A percentile compares a stretch with the other conserved stretches of the same genome.
Evolutionary conservation across 2,888 invertebrate genomes (phyloP).

Genomic region (Drosophila neotestacea): DNA sequence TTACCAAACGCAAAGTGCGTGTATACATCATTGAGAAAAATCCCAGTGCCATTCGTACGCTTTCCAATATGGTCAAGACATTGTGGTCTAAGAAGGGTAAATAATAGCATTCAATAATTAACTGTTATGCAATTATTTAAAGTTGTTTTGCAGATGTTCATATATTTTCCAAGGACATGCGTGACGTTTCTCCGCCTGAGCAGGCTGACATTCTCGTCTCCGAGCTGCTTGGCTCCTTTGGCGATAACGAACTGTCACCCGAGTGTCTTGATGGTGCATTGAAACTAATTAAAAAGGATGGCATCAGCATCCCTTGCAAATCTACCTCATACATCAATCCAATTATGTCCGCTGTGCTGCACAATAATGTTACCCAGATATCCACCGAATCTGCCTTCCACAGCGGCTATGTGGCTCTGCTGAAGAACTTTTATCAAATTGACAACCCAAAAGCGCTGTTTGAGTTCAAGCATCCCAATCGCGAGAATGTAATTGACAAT

Average conservation of each 20-base stretch:
- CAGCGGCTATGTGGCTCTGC: slow-evolving; percentile 96
- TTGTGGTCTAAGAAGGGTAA: slow-evolving; percentile 89
- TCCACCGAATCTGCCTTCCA: slow-evolving; percentile 85
- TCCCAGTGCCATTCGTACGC: slow-evolving; percentile 95
- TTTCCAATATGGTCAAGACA: slow-evolving; percentile 90
- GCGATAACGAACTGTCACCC: slow-evolving; percentile 99
- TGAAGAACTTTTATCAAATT: slow-evolving; percentile 84
- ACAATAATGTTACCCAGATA: slow-evolving; percentile 89
- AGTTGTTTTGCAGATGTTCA: slow-evolving; percentile 86
- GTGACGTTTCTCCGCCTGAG: slow-evolving; percentile 91
- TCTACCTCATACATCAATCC: slow-evolving; percentile 97
- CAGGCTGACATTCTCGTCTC: slow-evolving; percentile 98
- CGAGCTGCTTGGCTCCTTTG: slow-evolving; percentile 98
- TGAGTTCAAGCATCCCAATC: slow-evolving; percentile 96
- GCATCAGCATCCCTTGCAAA: slow-evolving; percentile 95
- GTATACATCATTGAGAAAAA: slow-evolving; percentile 99
- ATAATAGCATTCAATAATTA: no score
- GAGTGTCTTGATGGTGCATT: slow-evolving; percentile 98
- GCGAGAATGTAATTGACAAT: slow-evolving; percentile 89
- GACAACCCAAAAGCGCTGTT: slow-evolving; percentile 87
- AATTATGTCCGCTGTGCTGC: slow-evolving; percentile 95
- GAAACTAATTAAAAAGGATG: slow-evolving; percentile 92
- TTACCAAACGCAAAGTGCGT: slow-evolving; percentile 90
- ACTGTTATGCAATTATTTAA: neutral
- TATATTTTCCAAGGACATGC: slow-evolving; percentile 94